Evolutionary conservation across 2,113 vertebrate genomes (phyloP).

Genomic region (Axis porcinus): DNA sequence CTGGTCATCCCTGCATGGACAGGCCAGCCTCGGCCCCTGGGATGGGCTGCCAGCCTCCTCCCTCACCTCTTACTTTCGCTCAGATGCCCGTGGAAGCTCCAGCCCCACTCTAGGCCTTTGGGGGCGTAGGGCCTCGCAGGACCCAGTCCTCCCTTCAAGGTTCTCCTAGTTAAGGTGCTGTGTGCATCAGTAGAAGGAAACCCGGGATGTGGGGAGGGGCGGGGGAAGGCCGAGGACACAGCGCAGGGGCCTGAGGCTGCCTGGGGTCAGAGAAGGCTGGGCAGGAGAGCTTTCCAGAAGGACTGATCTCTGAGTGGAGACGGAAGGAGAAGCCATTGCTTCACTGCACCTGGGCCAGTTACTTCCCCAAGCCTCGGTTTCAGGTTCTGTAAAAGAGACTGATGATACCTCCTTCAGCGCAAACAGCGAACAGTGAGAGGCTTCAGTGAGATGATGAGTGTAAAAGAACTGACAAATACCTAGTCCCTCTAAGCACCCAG

Average conservation of each 20-base stretch:
- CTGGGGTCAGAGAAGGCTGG: not conserved
- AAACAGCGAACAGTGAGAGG: not conserved
- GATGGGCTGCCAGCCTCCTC: not conserved
- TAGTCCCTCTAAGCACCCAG: not conserved
- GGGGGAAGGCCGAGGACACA: not conserved
- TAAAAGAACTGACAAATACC: too few relatives aligned
- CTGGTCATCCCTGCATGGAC: not conserved
- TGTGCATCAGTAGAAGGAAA: not conserved
- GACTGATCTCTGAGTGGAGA: not conserved
- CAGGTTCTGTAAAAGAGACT: not conserved
- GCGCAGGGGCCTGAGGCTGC: not conserved
- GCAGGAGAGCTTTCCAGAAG: not conserved
- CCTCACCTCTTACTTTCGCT: not conserved
- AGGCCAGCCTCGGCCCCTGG: not conserved
- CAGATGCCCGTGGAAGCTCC: not conserved
- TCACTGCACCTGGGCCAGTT: not conserved
- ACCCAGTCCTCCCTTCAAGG: not conserved
- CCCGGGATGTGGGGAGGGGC: not conserved
- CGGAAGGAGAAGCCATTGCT: not conserved
- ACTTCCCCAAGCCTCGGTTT: not conserved
- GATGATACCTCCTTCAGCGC: not conserved
- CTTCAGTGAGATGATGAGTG: too few relatives aligned
- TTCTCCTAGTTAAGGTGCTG: not conserved
- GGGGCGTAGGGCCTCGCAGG: fast-evolving
- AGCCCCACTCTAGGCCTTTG: not conserved